These are phyloP conservation scores for Cyprinella venusta DNA, from an alignment of 2,797 vertebrate species.

Conservation along the genomic window DNA sequence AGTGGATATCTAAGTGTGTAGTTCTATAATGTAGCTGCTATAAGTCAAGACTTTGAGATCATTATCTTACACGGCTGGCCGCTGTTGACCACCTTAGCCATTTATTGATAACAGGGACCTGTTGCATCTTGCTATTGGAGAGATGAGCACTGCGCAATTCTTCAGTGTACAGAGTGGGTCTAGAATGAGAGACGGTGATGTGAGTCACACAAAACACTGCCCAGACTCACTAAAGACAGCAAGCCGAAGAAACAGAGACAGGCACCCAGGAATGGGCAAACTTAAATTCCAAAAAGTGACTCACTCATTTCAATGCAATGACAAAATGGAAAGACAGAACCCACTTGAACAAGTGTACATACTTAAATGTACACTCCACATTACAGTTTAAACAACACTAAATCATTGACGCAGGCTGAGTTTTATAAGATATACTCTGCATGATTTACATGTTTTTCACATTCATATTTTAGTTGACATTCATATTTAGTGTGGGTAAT, in stretches of 20 bases:
- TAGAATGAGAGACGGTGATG: constrained; percentile 31
- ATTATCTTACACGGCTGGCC: constrained; percentile 8
- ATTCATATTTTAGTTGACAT: constrained; percentile 28
- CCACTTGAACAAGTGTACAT: constrained; percentile 21
- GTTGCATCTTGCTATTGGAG: constrained; percentile 43
- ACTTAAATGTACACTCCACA: constrained; percentile 23
- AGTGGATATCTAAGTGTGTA: constrained; percentile 46
- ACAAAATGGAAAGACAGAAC: constrained; percentile 49
- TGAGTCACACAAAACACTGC: constrained; percentile 40
- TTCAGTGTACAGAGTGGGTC: constrained; percentile 28
- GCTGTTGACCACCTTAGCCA: constrained; percentile 22
- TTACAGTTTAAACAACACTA: constrained; percentile 21
- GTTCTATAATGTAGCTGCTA: constrained; percentile 31
- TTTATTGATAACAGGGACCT: constrained; percentile 29
- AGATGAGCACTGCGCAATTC: constrained; percentile 44
- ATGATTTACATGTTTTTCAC: neutral
- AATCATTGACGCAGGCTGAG: constrained; percentile 28
- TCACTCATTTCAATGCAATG: constrained; percentile 52
- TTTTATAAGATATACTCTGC: constrained; percentile 13
- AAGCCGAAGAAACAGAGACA: constrained; percentile 29
- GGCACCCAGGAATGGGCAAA: constrained; percentile 42
- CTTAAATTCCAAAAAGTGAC: constrained; percentile 45
- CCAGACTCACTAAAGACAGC: constrained; percentile 37
- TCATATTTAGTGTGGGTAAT: neutral
- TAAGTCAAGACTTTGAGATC: constrained; percentile 30